Evolutionary conservation across 2,113 vertebrate species (phyloP), one percentile per base, ranked within the genome.

Genomic region (Anthoscopus minutus): DNA sequence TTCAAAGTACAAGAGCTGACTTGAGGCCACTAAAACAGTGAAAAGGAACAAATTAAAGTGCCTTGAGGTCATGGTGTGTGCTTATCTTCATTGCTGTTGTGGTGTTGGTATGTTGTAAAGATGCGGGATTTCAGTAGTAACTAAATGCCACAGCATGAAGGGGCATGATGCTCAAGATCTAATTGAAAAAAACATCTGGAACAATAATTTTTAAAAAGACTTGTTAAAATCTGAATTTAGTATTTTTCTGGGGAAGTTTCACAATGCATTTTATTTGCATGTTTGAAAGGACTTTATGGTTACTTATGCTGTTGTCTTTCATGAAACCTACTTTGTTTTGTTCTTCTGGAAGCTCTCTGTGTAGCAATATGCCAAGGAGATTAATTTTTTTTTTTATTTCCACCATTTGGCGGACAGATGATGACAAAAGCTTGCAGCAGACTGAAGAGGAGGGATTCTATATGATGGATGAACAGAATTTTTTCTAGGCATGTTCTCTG

Each of bases 321-420:
- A 9, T 0, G 10, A 66, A 58, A 24, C 35, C 35, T 47, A 6
- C 56, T 60, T 35, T 50, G 56, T 91, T 62, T 50, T 64, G 35
- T 74, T 64, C 7, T 77, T 78, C n/a, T 62, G 20, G n/a, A 42
- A 73, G 53, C 37, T 77, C 16, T 76, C 50, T 65, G 19, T 38
- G 38, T 79, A 85, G 74, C 31, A 69, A 5, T 20, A 38, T 0
- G 0, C 30, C 0, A 4, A 48, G 44, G 35, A 85, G 56, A 15
- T 35, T 3, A 38, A 9, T 23, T 54, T 37, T 35, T 72, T 73
- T 66, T 42, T 45, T 45, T 33, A 19, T 50, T 70, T 37, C 70
- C 45, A 66, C 86, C 64, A 44, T 93, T 91, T 88, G 86, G 77
- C 81, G 61, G 30, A 56, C 40, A 72, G 53, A 76, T 64, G 71